phyloP scores from a whole-genome alignment of 2,888 invertebrate genomes.

The Cheiracanthium punctorium region DNA sequence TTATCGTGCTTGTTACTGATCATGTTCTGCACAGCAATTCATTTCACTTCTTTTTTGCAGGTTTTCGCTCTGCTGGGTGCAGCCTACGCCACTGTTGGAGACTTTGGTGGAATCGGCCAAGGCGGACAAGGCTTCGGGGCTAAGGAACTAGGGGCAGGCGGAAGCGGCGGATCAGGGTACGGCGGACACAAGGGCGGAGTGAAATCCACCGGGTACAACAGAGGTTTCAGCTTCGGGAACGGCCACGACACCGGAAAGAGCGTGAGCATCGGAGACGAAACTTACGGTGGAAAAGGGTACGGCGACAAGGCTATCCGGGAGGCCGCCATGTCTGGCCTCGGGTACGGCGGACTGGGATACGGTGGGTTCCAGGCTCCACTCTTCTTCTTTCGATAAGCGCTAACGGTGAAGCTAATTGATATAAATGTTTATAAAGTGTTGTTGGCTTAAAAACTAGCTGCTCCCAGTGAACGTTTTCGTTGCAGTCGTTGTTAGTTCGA shows the following conservation, averaged over 20 bases:
- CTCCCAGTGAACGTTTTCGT: too few species aligned
- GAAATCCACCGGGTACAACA: constrained; percentile 30
- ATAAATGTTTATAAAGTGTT: too few species aligned
- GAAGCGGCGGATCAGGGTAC: constrained; percentile 13
- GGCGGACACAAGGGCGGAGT: constrained; percentile 40
- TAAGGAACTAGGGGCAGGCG: constrained; percentile 9
- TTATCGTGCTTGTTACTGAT: too few species aligned
- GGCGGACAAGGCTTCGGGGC: constrained; percentile 33
- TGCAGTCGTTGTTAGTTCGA: too few species aligned
- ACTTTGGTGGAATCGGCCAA: constrained; percentile 12
- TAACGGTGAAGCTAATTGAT: too few species aligned
- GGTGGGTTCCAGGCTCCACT: constrained; percentile 31
- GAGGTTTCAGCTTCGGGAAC: constrained; percentile 44
- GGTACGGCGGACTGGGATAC: constrained; percentile 42
- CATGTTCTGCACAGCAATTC: too few species aligned
- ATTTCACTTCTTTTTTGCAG: not conserved
- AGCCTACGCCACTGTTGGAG: not conserved
- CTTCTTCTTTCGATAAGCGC: constrained; percentile 35
- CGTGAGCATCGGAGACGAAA: constrained; percentile 31
- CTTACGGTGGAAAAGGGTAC: constrained; percentile 39
- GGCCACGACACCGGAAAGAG: constrained; percentile 38
- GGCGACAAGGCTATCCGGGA: constrained; percentile 39
- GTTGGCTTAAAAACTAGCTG: too few species aligned
- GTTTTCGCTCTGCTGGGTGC: not conserved
- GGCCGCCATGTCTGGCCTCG: constrained; percentile 30